A percentile compares a stretch with the other conserved stretches of the same genome.
Evolutionary conservation across 2,888 invertebrate species (phyloP).

Genomic region (Chymomyza amoena): DNA sequence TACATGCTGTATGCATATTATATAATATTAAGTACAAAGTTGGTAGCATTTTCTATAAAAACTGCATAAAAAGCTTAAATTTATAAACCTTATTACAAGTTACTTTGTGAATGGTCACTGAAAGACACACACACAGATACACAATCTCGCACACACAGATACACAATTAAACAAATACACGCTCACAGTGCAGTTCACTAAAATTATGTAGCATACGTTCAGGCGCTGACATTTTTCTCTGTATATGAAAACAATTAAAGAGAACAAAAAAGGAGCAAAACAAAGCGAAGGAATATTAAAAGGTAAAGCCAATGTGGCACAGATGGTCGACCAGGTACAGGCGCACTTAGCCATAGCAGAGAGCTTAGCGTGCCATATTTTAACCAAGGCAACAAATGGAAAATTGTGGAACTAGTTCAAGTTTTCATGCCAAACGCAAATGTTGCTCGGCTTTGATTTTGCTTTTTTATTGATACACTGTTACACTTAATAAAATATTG

Average conservation of each 20-base stretch:
- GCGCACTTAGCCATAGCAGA: not conserved
- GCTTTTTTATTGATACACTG: not conserved
- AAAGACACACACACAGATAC: not conserved
- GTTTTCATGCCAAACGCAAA: conserved; percentile 55
- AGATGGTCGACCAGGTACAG: not conserved
- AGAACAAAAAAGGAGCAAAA: not conserved
- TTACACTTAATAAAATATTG: not conserved
- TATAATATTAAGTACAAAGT: conserved; percentile 53
- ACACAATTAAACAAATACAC: not conserved
- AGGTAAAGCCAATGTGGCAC: conserved; percentile 18
- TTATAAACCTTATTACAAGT: conserved; percentile 56
- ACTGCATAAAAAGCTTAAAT: conserved; percentile 49
- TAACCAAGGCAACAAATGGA: conserved; percentile 25
- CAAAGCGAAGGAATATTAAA: conserved; percentile 27
- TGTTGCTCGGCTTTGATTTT: conserved; percentile 25
- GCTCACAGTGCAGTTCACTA: conserved; percentile 1
- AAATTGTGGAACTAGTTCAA: conserved; percentile 46
- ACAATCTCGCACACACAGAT: not conserved
- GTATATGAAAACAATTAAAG: not conserved
- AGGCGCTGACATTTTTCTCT: not conserved
- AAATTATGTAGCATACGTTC: not conserved
- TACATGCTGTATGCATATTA: conserved; percentile 44
- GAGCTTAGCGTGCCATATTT: conserved; percentile 20
- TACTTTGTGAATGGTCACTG: not conserved
- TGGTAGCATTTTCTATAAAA: not conserved